phyloP scores from a whole-genome alignment of 2,797 vertebrate species.

The Pipistrellus kuhlii region DNA sequence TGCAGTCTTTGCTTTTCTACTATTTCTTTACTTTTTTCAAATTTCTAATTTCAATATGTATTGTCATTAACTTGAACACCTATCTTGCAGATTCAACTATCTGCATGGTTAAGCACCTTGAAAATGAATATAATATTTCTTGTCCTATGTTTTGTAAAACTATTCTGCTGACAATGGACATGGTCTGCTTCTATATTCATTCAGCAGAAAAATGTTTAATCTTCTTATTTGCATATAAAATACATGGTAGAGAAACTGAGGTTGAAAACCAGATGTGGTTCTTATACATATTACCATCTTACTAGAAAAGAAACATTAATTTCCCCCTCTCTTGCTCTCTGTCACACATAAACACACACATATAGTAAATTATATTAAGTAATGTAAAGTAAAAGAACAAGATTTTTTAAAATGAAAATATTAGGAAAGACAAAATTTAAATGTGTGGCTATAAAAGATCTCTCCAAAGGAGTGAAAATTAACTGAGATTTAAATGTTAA shows the following conservation, averaged over 20 bases:
- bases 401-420: neutral
- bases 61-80: neutral
- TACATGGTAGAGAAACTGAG: neutral
- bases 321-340: too few relatives aligned
- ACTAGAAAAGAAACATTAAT: neutral
- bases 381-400: conserved; percentile 19
- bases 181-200: neutral
- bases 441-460: neutral
- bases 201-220: neutral
- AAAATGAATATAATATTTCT: neutral
- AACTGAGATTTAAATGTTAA: neutral
- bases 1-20: neutral
- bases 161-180: neutral
- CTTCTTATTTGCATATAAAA: conserved; percentile 14
- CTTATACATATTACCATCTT: neutral
- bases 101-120: neutral
- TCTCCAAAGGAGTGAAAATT: neutral
- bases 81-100: neutral
- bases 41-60: neutral
- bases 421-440: neutral
- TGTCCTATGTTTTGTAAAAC: neutral
- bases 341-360: neutral
- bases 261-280: neutral
- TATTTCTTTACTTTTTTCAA: neutral
- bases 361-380: neutral